phyloP scores from a whole-genome alignment of 2,113 vertebrate genomes.

The Neomonachus schauinslandi region DNA sequence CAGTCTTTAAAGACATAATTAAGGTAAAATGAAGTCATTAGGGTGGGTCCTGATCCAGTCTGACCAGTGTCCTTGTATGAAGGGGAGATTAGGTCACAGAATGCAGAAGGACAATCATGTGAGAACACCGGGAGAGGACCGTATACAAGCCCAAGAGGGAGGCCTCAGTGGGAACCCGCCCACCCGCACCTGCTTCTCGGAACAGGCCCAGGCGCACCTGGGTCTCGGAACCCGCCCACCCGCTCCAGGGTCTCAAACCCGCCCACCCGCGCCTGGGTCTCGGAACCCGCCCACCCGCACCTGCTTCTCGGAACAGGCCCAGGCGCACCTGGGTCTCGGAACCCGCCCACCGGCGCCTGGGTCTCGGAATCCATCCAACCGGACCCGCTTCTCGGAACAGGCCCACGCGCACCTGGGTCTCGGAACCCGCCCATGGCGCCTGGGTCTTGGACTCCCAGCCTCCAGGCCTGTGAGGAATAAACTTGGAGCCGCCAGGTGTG shows the following conservation, averaged over 20 bases:
- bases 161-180: background rate
- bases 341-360: no score
- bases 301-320: no score
- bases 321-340: no score
- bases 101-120: background rate
- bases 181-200: no score
- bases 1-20: no score
- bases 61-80: background rate
- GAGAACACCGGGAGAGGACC: background rate
- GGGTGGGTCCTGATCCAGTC: background rate
- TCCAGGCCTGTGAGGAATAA: background rate
- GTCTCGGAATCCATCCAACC: no score
- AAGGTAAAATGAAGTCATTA: background rate
- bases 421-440: no score
- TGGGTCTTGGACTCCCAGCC: background rate
- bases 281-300: no score
- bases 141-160: background rate
- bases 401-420: fast-evolving
- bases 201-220: background rate
- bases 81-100: background rate
- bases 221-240: no score
- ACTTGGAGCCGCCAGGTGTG: background rate
- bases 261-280: no score
- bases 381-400: fast-evolving
- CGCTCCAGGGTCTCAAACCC: no score